Evolutionary conservation across 2,113 vertebrate genomes (phyloP).

Genomic region (Crypturellus undulatus): DNA sequence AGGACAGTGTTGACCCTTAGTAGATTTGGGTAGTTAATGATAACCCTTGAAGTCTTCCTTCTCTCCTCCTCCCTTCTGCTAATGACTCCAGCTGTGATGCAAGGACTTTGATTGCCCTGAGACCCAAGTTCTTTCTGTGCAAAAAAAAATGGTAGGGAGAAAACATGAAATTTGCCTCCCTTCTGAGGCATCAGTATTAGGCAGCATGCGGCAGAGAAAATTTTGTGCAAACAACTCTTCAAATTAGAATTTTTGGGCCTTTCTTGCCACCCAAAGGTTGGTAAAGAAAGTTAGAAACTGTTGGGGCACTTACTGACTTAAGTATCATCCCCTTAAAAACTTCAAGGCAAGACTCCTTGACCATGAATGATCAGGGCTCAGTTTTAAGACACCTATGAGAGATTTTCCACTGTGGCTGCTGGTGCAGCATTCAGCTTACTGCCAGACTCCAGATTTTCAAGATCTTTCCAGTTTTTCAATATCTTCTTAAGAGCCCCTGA

Average conservation of each 20-base stretch:
- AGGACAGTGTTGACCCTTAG: neutral
- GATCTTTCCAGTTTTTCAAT: slow-evolving; percentile 3
- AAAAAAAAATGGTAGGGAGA: too few relatives aligned
- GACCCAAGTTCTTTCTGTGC: neutral
- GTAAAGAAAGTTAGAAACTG: neutral
- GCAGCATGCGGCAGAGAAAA: neutral
- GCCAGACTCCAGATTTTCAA: neutral
- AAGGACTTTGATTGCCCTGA: neutral
- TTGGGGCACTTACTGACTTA: neutral
- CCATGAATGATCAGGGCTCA: neutral
- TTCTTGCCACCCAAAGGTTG: neutral
- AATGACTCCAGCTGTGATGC: neutral
- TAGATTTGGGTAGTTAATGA: neutral
- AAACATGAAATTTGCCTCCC: neutral
- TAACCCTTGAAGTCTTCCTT: neutral
- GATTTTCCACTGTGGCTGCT: neutral
- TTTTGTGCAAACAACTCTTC: neutral
- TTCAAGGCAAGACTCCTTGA: neutral
- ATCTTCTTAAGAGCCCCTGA: neutral
- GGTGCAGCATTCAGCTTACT: neutral
- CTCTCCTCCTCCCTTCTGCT: neutral
- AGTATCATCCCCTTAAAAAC: neutral
- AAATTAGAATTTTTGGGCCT: neutral
- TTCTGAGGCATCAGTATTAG: neutral
- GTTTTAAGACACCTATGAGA: neutral